Conservation (phyloP, 2,888 invertebrate genomes). For the Orthosia cruda region DNA sequence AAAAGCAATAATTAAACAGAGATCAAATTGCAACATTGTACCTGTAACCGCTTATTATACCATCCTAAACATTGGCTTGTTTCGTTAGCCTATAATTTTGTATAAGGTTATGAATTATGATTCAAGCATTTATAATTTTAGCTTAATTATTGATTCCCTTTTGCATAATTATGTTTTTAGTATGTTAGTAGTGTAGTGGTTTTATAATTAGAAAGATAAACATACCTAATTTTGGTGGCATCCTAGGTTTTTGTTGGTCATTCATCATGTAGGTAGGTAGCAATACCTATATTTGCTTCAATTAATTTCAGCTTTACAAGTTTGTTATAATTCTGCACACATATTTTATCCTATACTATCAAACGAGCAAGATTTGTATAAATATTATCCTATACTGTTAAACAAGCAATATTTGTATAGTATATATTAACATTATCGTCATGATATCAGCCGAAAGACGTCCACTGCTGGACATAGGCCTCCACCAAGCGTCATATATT, state of each 20-base stretch:
- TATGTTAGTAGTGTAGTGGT: conserved; percentile 25
- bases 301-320: background rate
- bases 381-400: no score
- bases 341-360: no score
- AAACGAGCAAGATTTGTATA: no score
- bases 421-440: no score
- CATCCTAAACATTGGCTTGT: conserved; percentile 78
- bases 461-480: no score
- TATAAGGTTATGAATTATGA: conserved; percentile 78
- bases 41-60: conserved; percentile 80
- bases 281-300: background rate
- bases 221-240: conserved; percentile 15
- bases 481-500: no score
- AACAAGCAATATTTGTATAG: no score
- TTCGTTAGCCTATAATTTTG: conserved; percentile 81
- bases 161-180: conserved; percentile 58
- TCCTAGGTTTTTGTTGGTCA: background rate
- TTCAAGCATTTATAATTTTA: conserved; percentile 73
- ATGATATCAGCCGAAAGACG: no score
- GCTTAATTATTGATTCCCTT: conserved; percentile 69
- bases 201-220: conserved; percentile 51
- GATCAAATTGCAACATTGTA: conserved; percentile 81
- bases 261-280: background rate
- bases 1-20: conserved; percentile 72
- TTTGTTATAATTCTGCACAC: background rate